phyloP scores from a whole-genome alignment of 2,113 vertebrate species.

The Hydropotes inermis region DNA sequence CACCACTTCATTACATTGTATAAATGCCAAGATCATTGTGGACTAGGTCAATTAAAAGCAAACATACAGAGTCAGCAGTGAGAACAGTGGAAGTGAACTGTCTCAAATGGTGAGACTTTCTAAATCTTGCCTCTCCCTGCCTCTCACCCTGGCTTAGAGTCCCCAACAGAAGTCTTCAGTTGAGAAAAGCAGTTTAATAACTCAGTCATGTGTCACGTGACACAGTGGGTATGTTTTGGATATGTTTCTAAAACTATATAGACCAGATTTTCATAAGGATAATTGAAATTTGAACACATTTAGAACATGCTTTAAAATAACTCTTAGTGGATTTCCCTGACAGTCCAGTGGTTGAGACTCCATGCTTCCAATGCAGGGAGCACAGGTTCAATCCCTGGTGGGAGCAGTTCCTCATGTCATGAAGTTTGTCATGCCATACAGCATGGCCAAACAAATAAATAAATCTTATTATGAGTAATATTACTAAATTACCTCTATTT shows the following conservation, averaged over 20 bases:
- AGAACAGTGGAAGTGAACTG: not conserved
- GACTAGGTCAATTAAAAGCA: not conserved
- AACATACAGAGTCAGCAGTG: not conserved
- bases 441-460: not conserved
- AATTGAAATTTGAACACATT: constrained; percentile 16
- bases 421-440: not conserved
- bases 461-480: not conserved
- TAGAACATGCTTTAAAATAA: not conserved
- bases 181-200: not conserved
- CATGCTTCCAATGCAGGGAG: not conserved
- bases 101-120: not conserved
- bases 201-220: not conserved
- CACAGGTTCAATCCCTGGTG: not conserved
- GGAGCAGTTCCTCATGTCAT: not conserved
- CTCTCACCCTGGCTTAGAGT: not conserved
- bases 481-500: not conserved
- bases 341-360: not conserved
- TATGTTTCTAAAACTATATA: constrained; percentile 25
- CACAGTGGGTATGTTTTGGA: not conserved
- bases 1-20: constrained; percentile 8
- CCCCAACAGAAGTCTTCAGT: not conserved
- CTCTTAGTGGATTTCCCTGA: not conserved
- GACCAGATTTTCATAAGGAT: not conserved
- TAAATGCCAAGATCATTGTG: constrained; percentile 15
- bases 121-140: not conserved